Base-by-base conservation (phyloP, 2,888 invertebrate species). In the Heliconius sara region DNA sequence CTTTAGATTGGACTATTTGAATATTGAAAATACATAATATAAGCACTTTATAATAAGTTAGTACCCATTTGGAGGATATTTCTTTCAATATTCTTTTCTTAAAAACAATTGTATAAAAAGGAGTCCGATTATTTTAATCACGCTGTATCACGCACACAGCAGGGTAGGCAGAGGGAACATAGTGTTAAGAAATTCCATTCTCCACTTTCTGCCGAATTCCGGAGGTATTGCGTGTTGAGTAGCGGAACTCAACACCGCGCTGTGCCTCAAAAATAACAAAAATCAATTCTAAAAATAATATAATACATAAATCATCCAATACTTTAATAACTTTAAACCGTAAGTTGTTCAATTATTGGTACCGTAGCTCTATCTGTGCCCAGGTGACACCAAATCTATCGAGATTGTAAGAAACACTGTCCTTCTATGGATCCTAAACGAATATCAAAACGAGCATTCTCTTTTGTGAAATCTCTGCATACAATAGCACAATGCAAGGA, bases 401-500 rank as follows among this genome's bases (percentile, higher is more conserved):
- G 81, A 81, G 79, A 78, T 83, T 82, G 79, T 82, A 84, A 82
- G 84, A 84, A 83, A 85, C 82, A 81, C 83, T 85, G 83, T 87
- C 84, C 85, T 87, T 86, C 82, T 84, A 81, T 80, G 84, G 86
- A 85, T 86, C 86, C 84, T 85, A 86, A 87, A 87, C 87, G 87
- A 87, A 88, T 88, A 85, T 87, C 86, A 88, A 89, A 90, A 90
- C 76, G 82, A 87, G 90, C 91, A 91, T 91, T 92, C 90, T 87
- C 89, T 91, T 91, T 92, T 90, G 91, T 90, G 87, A 87, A 86
- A 87, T 90, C 89, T 87, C 85, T 84, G 84, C 87, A 88, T 84
- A 93, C 93, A 94, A 94, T 93, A 85, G 92, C 86, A 94, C 94
- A 94, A 93, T 88, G 91, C 93, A 94, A 94, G 94, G 94, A 92